Base-by-base conservation (phyloP, 2,888 invertebrate genomes). In the Polyploca ridens region DNA sequence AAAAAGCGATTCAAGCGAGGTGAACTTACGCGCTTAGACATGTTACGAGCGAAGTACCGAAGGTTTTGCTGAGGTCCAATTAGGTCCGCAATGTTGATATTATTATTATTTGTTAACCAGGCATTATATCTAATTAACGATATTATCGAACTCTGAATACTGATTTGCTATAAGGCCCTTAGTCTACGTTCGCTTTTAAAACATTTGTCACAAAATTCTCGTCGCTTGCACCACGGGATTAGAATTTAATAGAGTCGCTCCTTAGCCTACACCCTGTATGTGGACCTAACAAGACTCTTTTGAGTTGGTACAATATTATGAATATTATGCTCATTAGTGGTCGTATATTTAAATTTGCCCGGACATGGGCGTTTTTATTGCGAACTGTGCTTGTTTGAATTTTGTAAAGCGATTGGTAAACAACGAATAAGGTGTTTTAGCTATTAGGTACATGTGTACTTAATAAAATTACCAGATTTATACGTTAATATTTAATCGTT, bases 261-360 rank as follows among this genome's bases (percentile, higher is more conserved):
- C 87, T 88, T 89, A 81, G 76, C 76, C 85, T 79, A 85, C 89
- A 89, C 88, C 86, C 87, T 85, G 85, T 86, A 83, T 84, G 83
- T 85, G 82, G 81, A 85, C 89, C 84, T 89, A 91, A 91, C 92
- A 93, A 91, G 92, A 84, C 86, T 87, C 88, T 90, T 90, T 90
- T 85, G 82, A 88, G 83, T 75, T 79, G 68, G 79, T 76, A 90
- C 88, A 90, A 90, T 90, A 90, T 90, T 90, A 87, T 88, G 87
- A 89, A 92, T 91, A 92, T 93, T 91, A 89, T 85, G 88, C 92
- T 93, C 93, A 93, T 93, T 93, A 93, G 90, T 88, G 86, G 87
- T 78, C 79, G 84, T 87, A 85, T 87, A 88, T 84, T 85, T 84
- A 82, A 75, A 71, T 67, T 73, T 60, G 65, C 16, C 64, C 67